Conservation (phyloP, 2,888 invertebrate genomes). For the Agonum fuliginosum region DNA sequence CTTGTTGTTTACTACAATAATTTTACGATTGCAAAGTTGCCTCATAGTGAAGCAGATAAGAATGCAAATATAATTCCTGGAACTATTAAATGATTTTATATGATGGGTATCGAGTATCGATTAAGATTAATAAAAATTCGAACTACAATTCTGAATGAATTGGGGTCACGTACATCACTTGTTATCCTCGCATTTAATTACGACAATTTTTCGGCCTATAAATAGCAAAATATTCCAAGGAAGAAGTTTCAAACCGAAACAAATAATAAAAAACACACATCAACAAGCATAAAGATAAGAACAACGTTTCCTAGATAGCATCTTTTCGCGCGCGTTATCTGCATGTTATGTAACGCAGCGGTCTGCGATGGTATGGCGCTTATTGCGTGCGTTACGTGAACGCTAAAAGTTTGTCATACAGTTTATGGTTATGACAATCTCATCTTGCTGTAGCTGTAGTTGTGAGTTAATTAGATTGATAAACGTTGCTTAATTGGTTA, state of each 20-base stretch:
- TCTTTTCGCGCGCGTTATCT: slow-evolving; percentile 45
- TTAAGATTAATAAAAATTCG: not conserved
- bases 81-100: not conserved
- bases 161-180: slow-evolving; percentile 22
- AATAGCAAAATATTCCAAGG: slow-evolving; percentile 44
- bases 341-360: slow-evolving; percentile 10
- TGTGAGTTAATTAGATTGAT: slow-evolving; percentile 42
- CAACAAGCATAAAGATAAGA: slow-evolving; percentile 31
- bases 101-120: not conserved
- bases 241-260: slow-evolving; percentile 24
- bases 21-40: not conserved
- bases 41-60: not conserved
- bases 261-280: slow-evolving; percentile 29
- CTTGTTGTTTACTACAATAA: too few relatives aligned
- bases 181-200: slow-evolving; percentile 22
- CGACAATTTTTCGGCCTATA: slow-evolving; percentile 31
- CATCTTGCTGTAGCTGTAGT: not conserved
- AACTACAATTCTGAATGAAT: slow-evolving; percentile 20
- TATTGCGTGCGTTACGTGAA: not conserved
- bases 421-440: slow-evolving; percentile 34
- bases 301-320: slow-evolving; percentile 29
- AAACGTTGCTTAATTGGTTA: slow-evolving; percentile 36
- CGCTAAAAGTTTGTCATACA: slow-evolving; percentile 1
- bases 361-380: not conserved
- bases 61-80: not conserved